Base-by-base conservation (phyloP, 1,140 invertebrate genomes). In the Triops cancriformis region DNA sequence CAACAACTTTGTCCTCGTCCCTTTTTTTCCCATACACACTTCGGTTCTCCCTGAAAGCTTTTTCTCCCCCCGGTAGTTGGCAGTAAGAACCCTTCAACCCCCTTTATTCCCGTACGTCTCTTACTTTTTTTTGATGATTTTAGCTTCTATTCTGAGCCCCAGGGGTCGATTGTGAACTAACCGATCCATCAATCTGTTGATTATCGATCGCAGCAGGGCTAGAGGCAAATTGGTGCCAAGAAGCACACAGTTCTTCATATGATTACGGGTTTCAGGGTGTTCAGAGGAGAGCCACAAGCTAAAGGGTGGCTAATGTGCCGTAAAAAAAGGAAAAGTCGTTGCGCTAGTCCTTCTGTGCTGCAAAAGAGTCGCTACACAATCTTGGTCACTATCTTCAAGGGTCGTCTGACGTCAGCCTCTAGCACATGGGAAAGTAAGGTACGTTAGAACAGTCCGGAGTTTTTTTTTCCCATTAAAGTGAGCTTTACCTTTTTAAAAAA, bases 211-310 rank as follows among this genome's bases (percentile, higher is more conserved):
- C 51, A 64, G 51, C 51, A 64, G 51, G 51, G 9, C 51, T 7
- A 64, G 51, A 23, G 51, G 51, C 51, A 64, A 64, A 64, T 64
- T 64, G 51, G 18, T 64, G 51, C 51, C 51, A 64, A 64, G 51
- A 64, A 64, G 51, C 51, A 64, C 51, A 64, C 51, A n/a, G 51
- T 23, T 64, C 51, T 23, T 64, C 51, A 64, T 64, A 64, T 64
- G 51, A 64, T 64, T 64, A 64, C 51, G 14, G 14, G 6, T 64
- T 64, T 64, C 18, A 6, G 9, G 14, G 51, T 3, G 14, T 6
- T 64, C 23, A 14, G 51, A 23, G 1, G 23, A n/a, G 51, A 64
- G 14, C 0, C 14, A 23, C 45, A 64, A 64, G 9, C 45, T 5
- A 64, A 14, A 64, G 51, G 18, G 51, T 64, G 6, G 51, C 51